Base-by-base conservation (phyloP, 2,888 invertebrate species). In the Ormyrus labotus region DNA sequence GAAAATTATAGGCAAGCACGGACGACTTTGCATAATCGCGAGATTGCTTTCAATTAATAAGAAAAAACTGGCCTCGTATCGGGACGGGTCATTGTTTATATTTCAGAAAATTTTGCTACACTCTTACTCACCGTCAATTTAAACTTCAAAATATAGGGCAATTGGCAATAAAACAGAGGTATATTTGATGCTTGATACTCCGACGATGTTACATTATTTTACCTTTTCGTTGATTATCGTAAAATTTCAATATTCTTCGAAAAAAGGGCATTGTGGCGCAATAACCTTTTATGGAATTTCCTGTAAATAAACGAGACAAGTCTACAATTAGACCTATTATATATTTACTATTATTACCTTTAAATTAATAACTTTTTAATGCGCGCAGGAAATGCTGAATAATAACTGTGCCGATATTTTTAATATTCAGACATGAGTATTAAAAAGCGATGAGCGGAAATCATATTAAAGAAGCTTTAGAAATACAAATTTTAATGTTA, bases 31-130 rank as follows among this genome's bases (percentile, higher is more conserved):
- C 74, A 81, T 74, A 78, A 81, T 77, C 55, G 69, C 68, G 69
- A 73, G 77, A 77, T 81, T 77, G 70, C 60, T 81, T 81, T 81
- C 78, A 74, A 81, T 81, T 78, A 81, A 81, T 81, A 70, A 70
- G 65, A 4, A 69, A 55, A 63, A 57, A 74, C 19, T 19, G 19
- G 19, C 11, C 19, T 13, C 8, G 61, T 11, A 68, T 53, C 50
- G 13, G 45, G 7, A 53, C 68, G 10, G 75, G 61, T 51, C 50
- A 19, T 19, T 19, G 0, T 19, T 19, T 19, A 19, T 19, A 19
- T 19, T 19, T 19, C 19, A 1, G 19, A 1, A 19, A 19, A 19
- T 34, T 8, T 60, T 6, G 7, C 11, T 51, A 1, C 19, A 19
- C 0, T 19, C 1, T 8, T n/a, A 10, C 34, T 19, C 6, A 19